These are phyloP conservation scores for Chrysina gloriosa DNA, from an alignment of 2,888 invertebrate genomes.

Conservation along the genomic window DNA sequence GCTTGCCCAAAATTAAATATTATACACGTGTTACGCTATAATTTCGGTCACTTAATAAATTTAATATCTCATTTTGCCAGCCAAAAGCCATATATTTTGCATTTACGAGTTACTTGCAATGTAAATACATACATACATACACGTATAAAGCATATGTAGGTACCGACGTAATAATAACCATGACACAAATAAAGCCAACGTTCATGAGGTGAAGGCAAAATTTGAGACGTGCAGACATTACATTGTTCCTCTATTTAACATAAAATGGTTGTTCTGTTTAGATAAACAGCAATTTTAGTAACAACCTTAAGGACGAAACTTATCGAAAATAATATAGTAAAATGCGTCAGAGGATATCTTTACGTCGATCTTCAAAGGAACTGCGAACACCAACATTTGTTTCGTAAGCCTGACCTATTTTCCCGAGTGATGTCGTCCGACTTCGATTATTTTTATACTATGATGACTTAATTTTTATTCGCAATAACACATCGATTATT, in stretches of 20 bases:
- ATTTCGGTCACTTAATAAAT: no score
- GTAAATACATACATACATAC: not conserved
- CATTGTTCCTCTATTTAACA: no score
- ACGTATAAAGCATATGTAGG: not conserved
- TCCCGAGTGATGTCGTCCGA: not conserved
- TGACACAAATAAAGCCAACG: not conserved
- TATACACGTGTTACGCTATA: no score
- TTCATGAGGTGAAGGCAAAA: slow-evolving; percentile 2
- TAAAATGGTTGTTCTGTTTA: no score
- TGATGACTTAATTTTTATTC: no score
- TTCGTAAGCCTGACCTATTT: slow-evolving; percentile 20
- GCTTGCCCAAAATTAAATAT: no score
- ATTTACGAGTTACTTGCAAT: not conserved
- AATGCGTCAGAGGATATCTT: not conserved
- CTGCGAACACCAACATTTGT: not conserved
- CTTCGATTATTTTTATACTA: slow-evolving; percentile 13
- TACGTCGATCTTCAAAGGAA: not conserved
- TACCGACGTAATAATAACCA: not conserved
- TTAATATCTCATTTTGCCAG: not conserved
- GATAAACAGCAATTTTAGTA: no score
- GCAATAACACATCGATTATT: no score
- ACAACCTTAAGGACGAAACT: no score
- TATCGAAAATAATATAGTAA: not conserved
- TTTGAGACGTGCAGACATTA: not conserved
- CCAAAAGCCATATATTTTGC: not conserved